Conservation (phyloP, 2,113 vertebrate genomes). For the Myxocyprinus asiaticus region DNA sequence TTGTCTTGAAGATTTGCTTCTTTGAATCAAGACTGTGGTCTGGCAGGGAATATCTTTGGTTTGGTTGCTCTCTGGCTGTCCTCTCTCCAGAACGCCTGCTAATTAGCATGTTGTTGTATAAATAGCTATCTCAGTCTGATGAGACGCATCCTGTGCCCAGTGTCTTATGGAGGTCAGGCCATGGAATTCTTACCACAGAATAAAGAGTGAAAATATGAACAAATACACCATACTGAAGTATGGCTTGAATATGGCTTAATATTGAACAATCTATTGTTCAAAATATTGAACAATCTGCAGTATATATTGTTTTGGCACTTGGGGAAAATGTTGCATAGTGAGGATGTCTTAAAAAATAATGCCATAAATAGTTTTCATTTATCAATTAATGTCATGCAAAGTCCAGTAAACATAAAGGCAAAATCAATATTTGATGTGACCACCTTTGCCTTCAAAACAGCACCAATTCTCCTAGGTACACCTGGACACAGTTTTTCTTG, state of each 20-base stretch:
- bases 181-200: constrained; percentile 5
- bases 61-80: constrained; percentile 47
- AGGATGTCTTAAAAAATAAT: too few relatives aligned
- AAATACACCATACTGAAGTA: not conserved
- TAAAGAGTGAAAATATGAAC: constrained; percentile 1
- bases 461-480: too few relatives aligned
- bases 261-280: too few relatives aligned
- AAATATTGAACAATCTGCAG: too few relatives aligned
- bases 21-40: constrained; percentile 26
- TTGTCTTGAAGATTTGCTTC: constrained; percentile 12
- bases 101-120: constrained; percentile 53
- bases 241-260: not conserved
- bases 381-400: too few relatives aligned
- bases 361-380: too few relatives aligned
- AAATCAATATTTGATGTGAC: too few relatives aligned
- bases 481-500: too few relatives aligned
- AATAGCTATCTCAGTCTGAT: constrained; percentile 41
- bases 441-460: too few relatives aligned
- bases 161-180: constrained; percentile 16
- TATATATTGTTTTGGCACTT: too few relatives aligned
- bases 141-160: constrained; percentile 21
- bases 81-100: constrained; percentile 33
- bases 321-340: too few relatives aligned
- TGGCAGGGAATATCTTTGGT: constrained; percentile 38
- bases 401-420: too few relatives aligned